Percentiles rank a stretch among this genome's conserved stretches.
Conservation (phyloP, 2,113 vertebrate genomes). For the Dinomys branickii region DNA sequence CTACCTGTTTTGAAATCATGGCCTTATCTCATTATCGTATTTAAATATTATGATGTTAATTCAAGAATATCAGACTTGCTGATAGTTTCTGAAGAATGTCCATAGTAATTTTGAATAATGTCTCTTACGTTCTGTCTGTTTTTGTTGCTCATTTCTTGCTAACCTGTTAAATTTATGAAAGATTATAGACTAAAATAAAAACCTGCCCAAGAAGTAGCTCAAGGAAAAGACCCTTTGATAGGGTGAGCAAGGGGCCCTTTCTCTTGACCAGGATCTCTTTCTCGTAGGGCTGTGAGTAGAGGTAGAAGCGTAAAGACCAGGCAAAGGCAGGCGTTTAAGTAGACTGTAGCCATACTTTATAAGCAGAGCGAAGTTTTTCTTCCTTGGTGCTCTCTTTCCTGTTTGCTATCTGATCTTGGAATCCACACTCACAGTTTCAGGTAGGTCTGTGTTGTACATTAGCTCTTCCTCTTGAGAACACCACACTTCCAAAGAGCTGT, state of each 20-base stretch:
- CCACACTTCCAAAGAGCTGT: neutral
- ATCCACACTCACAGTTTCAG: neutral
- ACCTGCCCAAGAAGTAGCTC: constrained; percentile 8
- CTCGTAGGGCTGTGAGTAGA: neutral
- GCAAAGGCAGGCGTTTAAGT: neutral
- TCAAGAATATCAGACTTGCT: constrained; percentile 31
- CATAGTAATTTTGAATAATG: constrained; percentile 36
- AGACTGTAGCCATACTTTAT: neutral
- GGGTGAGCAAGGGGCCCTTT: neutral
- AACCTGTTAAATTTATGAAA: constrained; percentile 34
- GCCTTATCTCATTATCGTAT: constrained; percentile 58
- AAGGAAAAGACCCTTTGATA: neutral
- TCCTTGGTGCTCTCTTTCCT: neutral
- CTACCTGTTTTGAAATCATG: constrained; percentile 40
- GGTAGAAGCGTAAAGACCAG: neutral
- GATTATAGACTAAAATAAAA: constrained; percentile 12
- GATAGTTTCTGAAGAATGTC: constrained; percentile 32
- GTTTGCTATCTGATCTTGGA: neutral
- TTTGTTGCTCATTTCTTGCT: constrained; percentile 1
- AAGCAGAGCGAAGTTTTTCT: neutral
- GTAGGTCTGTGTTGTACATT: neutral
- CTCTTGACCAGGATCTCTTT: constrained; percentile 6
- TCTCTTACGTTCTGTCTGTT: neutral
- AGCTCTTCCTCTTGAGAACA: neutral
- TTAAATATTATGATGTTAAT: constrained; percentile 55